These are phyloP conservation scores for Triplophysa rosa DNA, from an alignment of 2,113 vertebrate species.

Conservation along the genomic window DNA sequence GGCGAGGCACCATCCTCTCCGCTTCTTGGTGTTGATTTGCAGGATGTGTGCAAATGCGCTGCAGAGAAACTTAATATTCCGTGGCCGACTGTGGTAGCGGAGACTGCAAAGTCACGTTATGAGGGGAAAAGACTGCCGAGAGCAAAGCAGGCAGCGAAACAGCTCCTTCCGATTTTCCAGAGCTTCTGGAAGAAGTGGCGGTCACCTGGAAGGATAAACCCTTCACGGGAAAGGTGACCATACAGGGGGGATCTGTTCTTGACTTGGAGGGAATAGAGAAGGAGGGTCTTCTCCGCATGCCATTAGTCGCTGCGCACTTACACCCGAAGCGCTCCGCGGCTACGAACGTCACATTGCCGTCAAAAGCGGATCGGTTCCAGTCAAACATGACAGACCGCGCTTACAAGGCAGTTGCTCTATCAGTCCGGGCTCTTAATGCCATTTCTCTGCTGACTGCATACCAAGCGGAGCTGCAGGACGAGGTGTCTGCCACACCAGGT, in stretches of 20 bases:
- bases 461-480: not conserved
- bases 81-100: not conserved
- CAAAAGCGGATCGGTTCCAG: too few relatives aligned
- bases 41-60: not conserved
- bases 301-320: not conserved
- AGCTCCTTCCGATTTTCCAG: not conserved
- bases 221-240: not conserved
- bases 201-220: constrained; percentile 17
- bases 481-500: not conserved
- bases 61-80: not conserved
- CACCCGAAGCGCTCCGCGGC: not conserved
- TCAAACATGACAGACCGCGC: too few relatives aligned
- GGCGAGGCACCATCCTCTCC: too few relatives aligned
- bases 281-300: not conserved
- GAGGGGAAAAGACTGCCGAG: not conserved
- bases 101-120: not conserved
- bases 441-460: not conserved
- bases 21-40: not conserved
- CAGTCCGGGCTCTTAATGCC: not conserved
- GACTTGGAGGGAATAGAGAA: not conserved
- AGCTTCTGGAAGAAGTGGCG: not conserved
- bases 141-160: too few relatives aligned
- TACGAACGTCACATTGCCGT: not conserved
- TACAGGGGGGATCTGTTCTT: not conserved
- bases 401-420: not conserved